Base-by-base conservation (phyloP, 2,888 invertebrate species). In the Nineta flava region DNA sequence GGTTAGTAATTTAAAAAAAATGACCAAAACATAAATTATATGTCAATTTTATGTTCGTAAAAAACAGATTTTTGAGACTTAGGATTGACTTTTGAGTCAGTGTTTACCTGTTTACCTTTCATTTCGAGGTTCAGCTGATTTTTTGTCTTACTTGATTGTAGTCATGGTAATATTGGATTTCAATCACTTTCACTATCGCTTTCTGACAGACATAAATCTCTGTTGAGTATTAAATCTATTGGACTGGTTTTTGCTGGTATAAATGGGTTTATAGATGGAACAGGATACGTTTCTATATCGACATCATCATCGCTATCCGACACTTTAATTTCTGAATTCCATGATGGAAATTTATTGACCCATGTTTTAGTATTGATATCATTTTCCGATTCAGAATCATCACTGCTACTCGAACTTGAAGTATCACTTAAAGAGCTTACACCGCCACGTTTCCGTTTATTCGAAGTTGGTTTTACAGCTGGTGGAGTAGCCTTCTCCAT, bases 171-270 rank as follows among this genome's bases (percentile, higher is more conserved):
- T 19, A 19, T 19, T 2, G 19, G 19, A 19, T 19, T 19, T 76
- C 74, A 79, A 71, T 81, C 79, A 52, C 76, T 79, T 66, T 87
- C 87, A 60, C 86, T 85, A 62, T 85, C 87, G 38, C 87, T 84
- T 71, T 87, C 87, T 47, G 88, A 90, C 60, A 91, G 75, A 71
- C 87, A 84, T 60, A 91, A 75, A 68, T 91, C 90, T 62, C 87
- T 86, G 62, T 81, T 84, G 58, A 90, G 74, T 53, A 84, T 71
- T 68, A 82, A 79, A 59, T 75, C 73, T 21, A 32, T 46, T 56
- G 61, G 62, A 64, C 65, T 26, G 66, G 57, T 44, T 60, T 12
- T 16, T 46, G 13, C 26, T 34, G 46, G 9, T n/a, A 26, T 46
- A n/a, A 13, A 6, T 10, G 13, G 6, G 31, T n/a, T 19, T n/a